Base-by-base conservation (phyloP, 2,888 invertebrate species). In the Lathronympha strigana region DNA sequence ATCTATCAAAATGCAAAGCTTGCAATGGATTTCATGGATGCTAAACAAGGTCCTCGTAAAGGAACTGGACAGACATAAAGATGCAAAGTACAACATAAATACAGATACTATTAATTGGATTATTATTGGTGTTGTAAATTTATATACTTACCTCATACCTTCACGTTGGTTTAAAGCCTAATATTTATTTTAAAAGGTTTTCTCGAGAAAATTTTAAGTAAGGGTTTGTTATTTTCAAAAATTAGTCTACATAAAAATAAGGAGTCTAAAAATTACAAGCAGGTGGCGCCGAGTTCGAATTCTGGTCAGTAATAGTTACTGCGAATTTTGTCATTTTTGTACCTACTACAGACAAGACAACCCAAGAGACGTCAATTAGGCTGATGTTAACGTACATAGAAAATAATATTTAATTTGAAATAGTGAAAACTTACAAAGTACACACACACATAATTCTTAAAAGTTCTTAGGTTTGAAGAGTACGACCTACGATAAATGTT, bases 1-100 rank as follows among this genome's bases (percentile, higher is more conserved):
- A 45, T 21, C 19, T 57, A 57, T 45, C 43, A 45, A 45, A 43
- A 43, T 43, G 57, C 21, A 45, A 57, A 45, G 45, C 31, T 43
- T n/a, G 57, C 21, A 28, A 57, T 31, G 31, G 28, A 43, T 21
- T 43, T 19, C 21, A 31, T 57, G 28, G 57, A 45, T 31, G 31
- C 25, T 15, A 54, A 55, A 43, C 19, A 28, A n/a, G 17, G n/a
- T 28, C 28, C 15, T 55, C n/a, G 43, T 57, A 57, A 57, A 57
- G 43, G 31, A 31, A 31, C 19, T 57, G 43, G 19, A 43, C 43
- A 13, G 57, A 45, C 57, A 45, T 45, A 31, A 45, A 45, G 17
- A 31, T 40, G 13, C 43, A 57, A 57, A 57, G 43, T 57, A 28
- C 28, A 36, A 6, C 13, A 23, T 54, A 38, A 38, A 57, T 43